Evolutionary conservation across 2,113 vertebrate genomes (phyloP), one percentile per base, ranked within the genome.

Genomic region (Microtus pennsylvanicus): DNA sequence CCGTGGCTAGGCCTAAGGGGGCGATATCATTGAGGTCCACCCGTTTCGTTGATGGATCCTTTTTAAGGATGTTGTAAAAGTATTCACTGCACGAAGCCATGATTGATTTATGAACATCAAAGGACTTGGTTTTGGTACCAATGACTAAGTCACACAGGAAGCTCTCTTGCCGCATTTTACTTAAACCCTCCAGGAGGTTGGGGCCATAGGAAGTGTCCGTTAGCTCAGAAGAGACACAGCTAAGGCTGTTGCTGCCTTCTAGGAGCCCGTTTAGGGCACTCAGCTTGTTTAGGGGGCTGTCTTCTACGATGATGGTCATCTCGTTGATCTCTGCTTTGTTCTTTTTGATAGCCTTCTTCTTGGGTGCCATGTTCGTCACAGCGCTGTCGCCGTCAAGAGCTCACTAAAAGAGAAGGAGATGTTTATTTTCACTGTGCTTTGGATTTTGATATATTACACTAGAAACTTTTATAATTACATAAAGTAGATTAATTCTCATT

Each of bases 31-130:
- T 99, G 94, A 99, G 99, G 87, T 99, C 99, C 42, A 99, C 99
- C 97, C 99, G 99, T 96, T 99, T 99, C 91, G 99, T 99, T 42
- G 98, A 96, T 0, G 99, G 98, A 88, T 99, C 99, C 97, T 99
- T 99, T 98, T 99, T 99, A 75, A 99, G 98, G 95, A 99, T 99
- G 94, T 99, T 99, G 94, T 99, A 98, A 83, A 99, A 99, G 98
- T 99, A 99, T 78, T 99, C 99, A 78, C 99, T 99, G 98, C 99
- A 99, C 35, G 99, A 99, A 94, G 99, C 99, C 99, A 99, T 99
- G 96, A 99, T 99, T 45, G 99, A 99, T 96, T 99, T 99, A 97
- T 99, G 99, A 94, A 99, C 99, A 19, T 98, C 99, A 92, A 99
- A 99, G 19, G 99, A 99, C 97, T 99, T 99, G 82, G 99, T 99